phyloP scores from a whole-genome alignment of 1,140 invertebrate genomes.

The Zaprionus capensis region DNA sequence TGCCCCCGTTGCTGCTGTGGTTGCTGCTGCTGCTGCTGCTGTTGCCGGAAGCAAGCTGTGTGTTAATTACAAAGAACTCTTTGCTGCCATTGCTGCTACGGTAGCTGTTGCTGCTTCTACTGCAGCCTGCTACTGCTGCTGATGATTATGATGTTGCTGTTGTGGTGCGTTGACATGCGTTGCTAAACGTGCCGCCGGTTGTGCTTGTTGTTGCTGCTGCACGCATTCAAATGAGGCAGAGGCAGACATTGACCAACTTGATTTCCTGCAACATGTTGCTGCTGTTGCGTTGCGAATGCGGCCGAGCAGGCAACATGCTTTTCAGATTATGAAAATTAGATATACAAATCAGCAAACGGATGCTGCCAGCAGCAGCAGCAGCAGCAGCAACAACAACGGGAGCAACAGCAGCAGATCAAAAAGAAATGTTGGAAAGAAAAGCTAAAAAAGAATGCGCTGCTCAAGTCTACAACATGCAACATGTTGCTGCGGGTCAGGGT shows the following conservation, averaged over 20 bases:
- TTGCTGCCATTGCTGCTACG: constrained; percentile 31
- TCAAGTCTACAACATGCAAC: constrained; percentile 62
- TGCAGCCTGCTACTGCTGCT: constrained; percentile 40
- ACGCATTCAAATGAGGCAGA: constrained; percentile 77
- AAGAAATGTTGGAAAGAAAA: constrained; percentile 20
- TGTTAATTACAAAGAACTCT: constrained; percentile 75
- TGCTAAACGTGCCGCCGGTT: constrained; percentile 76
- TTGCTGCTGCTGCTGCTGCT: constrained; percentile 33
- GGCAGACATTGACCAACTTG: constrained; percentile 63
- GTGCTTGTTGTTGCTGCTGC: constrained; percentile 30
- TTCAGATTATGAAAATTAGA: constrained; percentile 82
- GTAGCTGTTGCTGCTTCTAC: constrained; percentile 23
- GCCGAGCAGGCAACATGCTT: constrained; percentile 51
- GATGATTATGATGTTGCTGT: constrained; percentile 55
- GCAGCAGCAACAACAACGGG: constrained; percentile 49
- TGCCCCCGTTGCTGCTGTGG: constrained; percentile 33
- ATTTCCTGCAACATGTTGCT: constrained; percentile 72
- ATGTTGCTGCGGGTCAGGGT: constrained; percentile 77
- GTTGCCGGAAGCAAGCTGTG: constrained; percentile 76
- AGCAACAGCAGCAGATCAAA: constrained; percentile 70
- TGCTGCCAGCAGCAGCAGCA: constrained; percentile 60
- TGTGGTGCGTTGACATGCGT: constrained; percentile 79
- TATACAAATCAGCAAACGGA: constrained; percentile 84
- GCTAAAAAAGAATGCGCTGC: constrained; percentile 12
- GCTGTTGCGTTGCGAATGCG: constrained; percentile 54